Evolutionary conservation across 2,888 invertebrate species (phyloP), one percentile per base, ranked within the genome.

Genomic region (Dermolepida albohirtum): DNA sequence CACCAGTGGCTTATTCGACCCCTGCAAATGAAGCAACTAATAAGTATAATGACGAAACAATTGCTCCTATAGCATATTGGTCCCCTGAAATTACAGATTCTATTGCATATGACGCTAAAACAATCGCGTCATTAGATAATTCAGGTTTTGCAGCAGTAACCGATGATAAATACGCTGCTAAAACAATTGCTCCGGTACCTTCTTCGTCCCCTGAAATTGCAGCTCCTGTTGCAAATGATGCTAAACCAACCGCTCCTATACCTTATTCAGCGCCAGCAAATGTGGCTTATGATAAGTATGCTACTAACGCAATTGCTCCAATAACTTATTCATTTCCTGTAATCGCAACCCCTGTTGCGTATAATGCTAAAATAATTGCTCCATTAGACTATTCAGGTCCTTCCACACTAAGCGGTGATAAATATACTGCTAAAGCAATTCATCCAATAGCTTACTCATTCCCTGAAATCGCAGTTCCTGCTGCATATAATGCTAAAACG

Each of bases 381-480:
- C 39, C 43, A 16, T 12, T 14, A 17, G 11, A 51, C 5, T 64
- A 64, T 47, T 64, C 64, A 44, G 55, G 55, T 16, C 66, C 66
- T n/a, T 12, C 29, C 16, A 29, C 7, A 44, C n/a, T n/a, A n/a
- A n/a, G n/a, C n/a, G n/a, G n/a, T 39, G 54, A n/a, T n/a, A n/a
- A n/a, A n/a, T n/a, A n/a, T n/a, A n/a, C n/a, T n/a, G n/a, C n/a
- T n/a, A n/a, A n/a, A n/a, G n/a, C n/a, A n/a, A n/a, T 54, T n/a
- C n/a, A n/a, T 14, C 64, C 41, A 52, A 40, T 51, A 22, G 51
- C 64, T n/a, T 64, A 64, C 50, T 64, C n/a, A n/a, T n/a, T n/a
- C n/a, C n/a, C 64, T 12, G 17, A 14, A 22, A 22, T 22, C n/a
- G 6, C 11, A 27, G 29, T 27, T 22, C 10, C 47, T 29, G 14